Base-by-base conservation (phyloP, 30 jellyfish, hydroid and myxozoan species). In the Hydractinia echinata region DNA sequence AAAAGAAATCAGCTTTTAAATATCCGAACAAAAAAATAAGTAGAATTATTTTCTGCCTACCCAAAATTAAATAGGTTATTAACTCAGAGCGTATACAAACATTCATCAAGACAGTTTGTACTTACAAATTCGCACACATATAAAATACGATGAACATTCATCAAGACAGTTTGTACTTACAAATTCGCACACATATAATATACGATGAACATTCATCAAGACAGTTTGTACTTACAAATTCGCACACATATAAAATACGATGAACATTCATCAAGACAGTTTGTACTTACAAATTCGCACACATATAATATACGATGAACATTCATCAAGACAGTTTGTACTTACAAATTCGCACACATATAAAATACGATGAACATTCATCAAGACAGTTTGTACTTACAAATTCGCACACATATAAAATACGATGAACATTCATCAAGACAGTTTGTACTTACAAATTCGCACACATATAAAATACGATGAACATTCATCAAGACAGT, bases 161-260 rank as follows among this genome's bases (percentile, higher is more conserved):
- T 58, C 69, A 58, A 58, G 19, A 13, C 69, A 13, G 18, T 16
- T 16, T 58, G 69, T 11, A 58, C 69, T 11, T 13, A 13, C 69
- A 58, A 58, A 16, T 58, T 13, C 69, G 19, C 69, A 58, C 69
- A 13, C 20, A 1, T 10, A 15, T 1, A 13, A 10, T 48, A 13
- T 13, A 67, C 51, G 14, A 13, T 16, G 19, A 16, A 58, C 69
- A 58, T 58, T 58, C 69, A 30, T 30, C 44, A 30, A 30, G 44
- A 30, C 44, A 30, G 44, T 30, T 30, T 30, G 5, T 20, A 80
- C 87, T 80, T 80, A 80, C 87, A 50, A 80, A 80, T 67, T 80
- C 87, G 53, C 87, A 80, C 20, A 80, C 87, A 48, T 80, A 80
- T 54, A 80, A 48, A 0, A 66, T 13, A 30, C 66, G 61, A 61